Conservation (phyloP, 2,797 vertebrate species). For the Manis javanica region DNA sequence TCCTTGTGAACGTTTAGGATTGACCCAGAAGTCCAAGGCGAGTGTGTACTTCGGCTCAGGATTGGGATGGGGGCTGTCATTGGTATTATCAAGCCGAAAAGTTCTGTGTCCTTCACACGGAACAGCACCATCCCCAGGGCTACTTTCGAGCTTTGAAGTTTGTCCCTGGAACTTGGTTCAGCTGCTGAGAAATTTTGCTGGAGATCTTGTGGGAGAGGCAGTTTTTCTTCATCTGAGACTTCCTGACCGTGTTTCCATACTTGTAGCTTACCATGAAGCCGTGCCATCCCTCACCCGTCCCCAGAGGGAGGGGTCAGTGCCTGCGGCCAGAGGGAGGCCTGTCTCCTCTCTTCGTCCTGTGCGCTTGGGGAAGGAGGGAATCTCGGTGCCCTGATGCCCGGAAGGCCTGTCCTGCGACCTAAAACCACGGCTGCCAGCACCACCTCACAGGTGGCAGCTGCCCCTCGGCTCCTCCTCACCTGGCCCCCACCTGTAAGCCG, state of each 20-base stretch:
- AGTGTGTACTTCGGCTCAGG: neutral
- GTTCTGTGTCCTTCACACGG: neutral
- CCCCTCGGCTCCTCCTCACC: neutral
- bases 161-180: neutral
- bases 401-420: neutral
- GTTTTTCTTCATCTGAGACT: neutral
- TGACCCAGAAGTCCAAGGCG: neutral
- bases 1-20: neutral
- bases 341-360: neutral
- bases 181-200: neutral
- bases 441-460: fast-evolving
- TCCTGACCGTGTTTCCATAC: neutral
- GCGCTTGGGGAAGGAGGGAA: neutral
- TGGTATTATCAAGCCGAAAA: neutral
- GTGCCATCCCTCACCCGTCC: neutral
- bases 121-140: neutral
- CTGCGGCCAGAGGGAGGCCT: neutral
- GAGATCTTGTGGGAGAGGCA: neutral
- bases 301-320: neutral
- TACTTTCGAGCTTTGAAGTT: neutral
- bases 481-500: neutral
- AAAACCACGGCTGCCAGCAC: neutral
- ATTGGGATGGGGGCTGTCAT: neutral
- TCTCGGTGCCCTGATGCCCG: neutral
- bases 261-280: neutral